These are phyloP conservation scores for Euphydryas editha DNA, from an alignment of 2,888 invertebrate species.

Conservation along the genomic window DNA sequence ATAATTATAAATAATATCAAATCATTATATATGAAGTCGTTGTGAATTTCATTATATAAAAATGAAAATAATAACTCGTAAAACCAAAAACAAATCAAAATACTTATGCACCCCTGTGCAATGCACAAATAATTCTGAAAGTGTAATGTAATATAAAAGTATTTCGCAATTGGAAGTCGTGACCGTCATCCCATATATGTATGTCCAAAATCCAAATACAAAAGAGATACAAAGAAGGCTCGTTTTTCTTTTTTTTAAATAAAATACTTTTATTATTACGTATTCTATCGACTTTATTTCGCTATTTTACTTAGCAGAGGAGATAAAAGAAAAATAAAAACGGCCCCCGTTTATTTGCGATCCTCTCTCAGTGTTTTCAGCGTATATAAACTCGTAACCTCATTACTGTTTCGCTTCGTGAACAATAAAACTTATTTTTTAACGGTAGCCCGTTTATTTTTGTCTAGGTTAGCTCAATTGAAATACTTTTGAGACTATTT, in stretches of 20 bases:
- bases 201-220: not conserved
- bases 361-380: constrained; percentile 37
- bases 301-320: constrained; percentile 31
- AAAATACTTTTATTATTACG: constrained; percentile 19
- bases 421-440: constrained; percentile 37
- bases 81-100: no score
- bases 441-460: constrained; percentile 34
- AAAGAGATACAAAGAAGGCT: not conserved
- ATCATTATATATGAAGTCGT: no score
- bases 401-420: constrained; percentile 37
- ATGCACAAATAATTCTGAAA: no score
- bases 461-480: constrained; percentile 25
- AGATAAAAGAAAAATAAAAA: constrained; percentile 39
- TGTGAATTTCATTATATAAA: no score
- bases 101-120: no score
- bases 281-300: constrained; percentile 27
- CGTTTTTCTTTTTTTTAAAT: not conserved
- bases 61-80: no score
- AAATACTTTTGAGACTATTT: constrained; percentile 14
- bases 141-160: no score
- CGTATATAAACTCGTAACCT: constrained; percentile 40
- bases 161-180: no score
- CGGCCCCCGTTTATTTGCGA: constrained; percentile 32
- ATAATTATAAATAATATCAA: no score
- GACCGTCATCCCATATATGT: not conserved